Percentiles rank a stretch among this genome's conserved stretches.
Conservation (phyloP, 2,113 vertebrate species). For the Oreochromis aureus region DNA sequence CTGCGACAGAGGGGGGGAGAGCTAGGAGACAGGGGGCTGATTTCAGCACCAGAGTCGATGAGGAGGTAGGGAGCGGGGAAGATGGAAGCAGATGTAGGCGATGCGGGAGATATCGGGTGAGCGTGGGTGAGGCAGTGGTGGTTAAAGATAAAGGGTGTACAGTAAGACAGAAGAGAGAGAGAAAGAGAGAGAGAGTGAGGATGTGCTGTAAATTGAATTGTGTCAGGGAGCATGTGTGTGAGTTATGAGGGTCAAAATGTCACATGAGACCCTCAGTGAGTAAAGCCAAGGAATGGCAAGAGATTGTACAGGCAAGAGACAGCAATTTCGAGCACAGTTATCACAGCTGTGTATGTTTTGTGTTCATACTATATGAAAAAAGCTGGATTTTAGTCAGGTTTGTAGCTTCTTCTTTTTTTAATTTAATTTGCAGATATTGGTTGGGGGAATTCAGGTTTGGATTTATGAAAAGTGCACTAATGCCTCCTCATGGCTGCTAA, state of each 20-base stretch:
- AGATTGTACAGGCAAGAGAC: neutral
- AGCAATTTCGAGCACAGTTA: neutral
- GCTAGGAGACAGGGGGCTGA: neutral
- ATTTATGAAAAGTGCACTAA: neutral
- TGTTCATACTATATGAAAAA: neutral
- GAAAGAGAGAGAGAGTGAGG: neutral
- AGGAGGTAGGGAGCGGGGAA: neutral
- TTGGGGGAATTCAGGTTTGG: neutral
- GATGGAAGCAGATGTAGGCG: neutral
- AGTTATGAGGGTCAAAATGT: neutral
- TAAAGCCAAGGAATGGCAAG: neutral
- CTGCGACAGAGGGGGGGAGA: slow-evolving; percentile 11
- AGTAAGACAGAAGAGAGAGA: neutral
- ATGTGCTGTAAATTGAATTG: neutral
- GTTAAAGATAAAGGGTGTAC: neutral
- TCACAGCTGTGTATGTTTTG: neutral
- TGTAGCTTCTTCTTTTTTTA: neutral
- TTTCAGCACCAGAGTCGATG: neutral
- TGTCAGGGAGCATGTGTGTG: neutral
- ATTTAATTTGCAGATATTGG: neutral
- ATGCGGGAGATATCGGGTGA: neutral
- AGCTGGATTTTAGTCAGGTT: neutral
- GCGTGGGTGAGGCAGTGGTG: neutral
- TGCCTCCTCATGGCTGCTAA: neutral
- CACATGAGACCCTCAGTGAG: neutral